Conservation (phyloP, 30 jellyfish, hydroid and myxozoan genomes). For the Nemopilema nomurai region DNA sequence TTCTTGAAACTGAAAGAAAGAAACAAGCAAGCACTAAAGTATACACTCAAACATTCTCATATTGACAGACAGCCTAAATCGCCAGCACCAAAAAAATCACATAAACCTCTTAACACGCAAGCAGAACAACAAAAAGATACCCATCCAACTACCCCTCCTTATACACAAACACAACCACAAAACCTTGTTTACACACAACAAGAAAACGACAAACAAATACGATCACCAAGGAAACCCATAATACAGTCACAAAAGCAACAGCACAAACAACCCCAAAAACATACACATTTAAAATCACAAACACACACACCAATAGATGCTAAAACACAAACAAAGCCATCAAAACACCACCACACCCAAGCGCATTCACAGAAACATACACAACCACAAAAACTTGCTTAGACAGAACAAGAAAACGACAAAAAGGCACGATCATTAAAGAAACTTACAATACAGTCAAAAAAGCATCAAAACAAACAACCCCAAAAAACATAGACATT, state of each 20-base stretch:
- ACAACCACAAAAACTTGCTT: slow-evolving; percentile 1
- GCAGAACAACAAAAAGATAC: slow-evolving; percentile 11
- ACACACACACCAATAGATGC: slow-evolving; percentile 21
- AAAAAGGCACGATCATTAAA: no score
- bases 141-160: neutral
- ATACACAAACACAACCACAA: slow-evolving; percentile 24
- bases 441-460: no score
- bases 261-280: slow-evolving; percentile 23
- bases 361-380: neutral
- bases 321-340: no score
- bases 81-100: slow-evolving; percentile 9
- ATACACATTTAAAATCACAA: slow-evolving; percentile 8
- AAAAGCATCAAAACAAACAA: neutral
- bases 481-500: neutral
- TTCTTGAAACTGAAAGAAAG: neutral
- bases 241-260: slow-evolving; percentile 32
- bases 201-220: slow-evolving; percentile 6
- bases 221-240: slow-evolving; percentile 2
- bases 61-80: slow-evolving; percentile 8
- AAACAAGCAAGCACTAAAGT: slow-evolving; percentile 3
- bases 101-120: slow-evolving; percentile 24
- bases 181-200: slow-evolving; percentile 12
- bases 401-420: no score
- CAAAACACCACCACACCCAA: neutral
- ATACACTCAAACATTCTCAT: neutral